Conservation (phyloP, 2,888 invertebrate genomes). For the Tinea pellionella region DNA sequence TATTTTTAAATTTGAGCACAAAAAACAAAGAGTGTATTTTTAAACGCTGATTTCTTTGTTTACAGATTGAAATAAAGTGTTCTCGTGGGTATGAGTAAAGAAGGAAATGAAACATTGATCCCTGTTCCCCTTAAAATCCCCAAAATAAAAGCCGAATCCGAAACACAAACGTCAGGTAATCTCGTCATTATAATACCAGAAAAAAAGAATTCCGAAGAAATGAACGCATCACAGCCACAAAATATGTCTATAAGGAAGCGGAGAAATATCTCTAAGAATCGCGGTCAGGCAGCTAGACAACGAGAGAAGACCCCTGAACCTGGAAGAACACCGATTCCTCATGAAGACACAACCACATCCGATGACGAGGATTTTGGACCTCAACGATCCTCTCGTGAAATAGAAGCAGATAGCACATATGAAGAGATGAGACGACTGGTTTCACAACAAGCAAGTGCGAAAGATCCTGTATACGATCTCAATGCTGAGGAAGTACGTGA, state of each 20-base stretch:
- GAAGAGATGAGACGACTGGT: slow-evolving; percentile 61
- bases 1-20: background rate
- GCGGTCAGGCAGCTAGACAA: slow-evolving; percentile 55
- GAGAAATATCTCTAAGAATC: slow-evolving; percentile 70
- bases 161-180: slow-evolving; percentile 40
- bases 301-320: slow-evolving; percentile 65
- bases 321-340: slow-evolving; percentile 52
- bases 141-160: slow-evolving; percentile 41
- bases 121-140: slow-evolving; percentile 38
- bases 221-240: slow-evolving; percentile 54
- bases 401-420: slow-evolving; percentile 60
- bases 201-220: slow-evolving; percentile 28
- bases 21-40: background rate
- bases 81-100: slow-evolving; percentile 43
- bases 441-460: slow-evolving; percentile 43
- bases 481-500: slow-evolving; percentile 56
- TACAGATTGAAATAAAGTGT: background rate
- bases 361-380: slow-evolving; percentile 55
- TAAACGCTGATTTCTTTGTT: background rate
- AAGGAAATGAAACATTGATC: slow-evolving; percentile 26
- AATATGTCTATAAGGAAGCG: slow-evolving; percentile 70
- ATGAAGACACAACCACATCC: slow-evolving; percentile 74
- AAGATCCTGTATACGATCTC: slow-evolving; percentile 59
- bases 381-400: slow-evolving; percentile 45
- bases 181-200: slow-evolving; percentile 35